Evolutionary conservation across 2,888 invertebrate species (phyloP).

Genomic region (Cryptus viduatorius): DNA sequence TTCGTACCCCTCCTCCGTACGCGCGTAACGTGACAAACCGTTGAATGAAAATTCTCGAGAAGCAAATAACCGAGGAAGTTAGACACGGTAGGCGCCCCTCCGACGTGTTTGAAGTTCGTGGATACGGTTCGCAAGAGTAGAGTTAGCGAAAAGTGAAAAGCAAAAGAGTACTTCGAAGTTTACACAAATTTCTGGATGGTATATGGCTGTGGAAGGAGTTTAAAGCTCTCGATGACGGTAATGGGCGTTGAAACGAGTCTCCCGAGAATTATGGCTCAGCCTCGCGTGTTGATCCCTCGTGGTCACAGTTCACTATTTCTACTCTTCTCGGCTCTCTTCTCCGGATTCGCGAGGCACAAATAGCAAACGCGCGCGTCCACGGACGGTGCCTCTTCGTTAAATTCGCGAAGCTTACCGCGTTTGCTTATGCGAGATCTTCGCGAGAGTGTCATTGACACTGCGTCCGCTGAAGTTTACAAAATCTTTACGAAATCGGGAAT

Average conservation of each 20-base stretch:
- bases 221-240: conserved; percentile 53
- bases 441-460: no score
- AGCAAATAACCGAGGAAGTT: conserved; percentile 22
- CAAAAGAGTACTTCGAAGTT: conserved; percentile 41
- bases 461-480: no score
- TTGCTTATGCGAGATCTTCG: no score
- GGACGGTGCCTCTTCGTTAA: conserved; percentile 20
- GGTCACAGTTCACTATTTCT: conserved; percentile 55
- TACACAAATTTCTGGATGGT: conserved; percentile 43
- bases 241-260: conserved; percentile 60
- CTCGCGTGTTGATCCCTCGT: conserved; percentile 31
- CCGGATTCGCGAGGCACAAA: conserved; percentile 45
- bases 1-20: background rate
- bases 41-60: conserved; percentile 61
- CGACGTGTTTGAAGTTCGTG: conserved; percentile 57
- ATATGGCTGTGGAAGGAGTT: conserved; percentile 11
- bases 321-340: conserved; percentile 22
- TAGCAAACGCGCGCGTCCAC: background rate
- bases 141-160: conserved; percentile 13
- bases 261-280: conserved; percentile 55
- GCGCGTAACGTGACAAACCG: conserved; percentile 46
- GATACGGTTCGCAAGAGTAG: background rate
- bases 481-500: no score
- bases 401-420: background rate
- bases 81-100: background rate